These are phyloP conservation scores for Labia minor DNA, from an alignment of 2,888 invertebrate species.

Conservation along the genomic window DNA sequence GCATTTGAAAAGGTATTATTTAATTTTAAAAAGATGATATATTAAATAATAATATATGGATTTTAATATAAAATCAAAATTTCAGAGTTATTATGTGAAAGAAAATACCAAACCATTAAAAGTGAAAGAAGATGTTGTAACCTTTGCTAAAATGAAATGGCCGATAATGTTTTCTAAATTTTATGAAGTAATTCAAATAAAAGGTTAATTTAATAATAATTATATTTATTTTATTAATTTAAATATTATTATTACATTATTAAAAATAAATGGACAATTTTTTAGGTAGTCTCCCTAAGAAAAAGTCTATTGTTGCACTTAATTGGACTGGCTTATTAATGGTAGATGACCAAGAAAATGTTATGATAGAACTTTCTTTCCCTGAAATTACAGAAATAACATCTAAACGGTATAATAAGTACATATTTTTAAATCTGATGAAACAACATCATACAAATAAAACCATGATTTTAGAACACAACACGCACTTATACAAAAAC, in stretches of 20 bases:
- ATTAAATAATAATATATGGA: background rate
- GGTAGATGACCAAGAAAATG: slow-evolving; percentile 83
- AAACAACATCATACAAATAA: no score
- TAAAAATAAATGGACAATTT: background rate
- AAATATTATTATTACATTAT: background rate
- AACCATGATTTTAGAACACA: slow-evolving; percentile 34
- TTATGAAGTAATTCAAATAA: slow-evolving; percentile 75
- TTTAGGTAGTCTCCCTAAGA: slow-evolving; percentile 41
- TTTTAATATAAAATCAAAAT: background rate
- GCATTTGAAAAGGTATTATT: slow-evolving; percentile 48
- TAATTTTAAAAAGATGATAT: background rate
- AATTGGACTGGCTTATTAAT: slow-evolving; percentile 91
- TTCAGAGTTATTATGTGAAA: slow-evolving; percentile 55
- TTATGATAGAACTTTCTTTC: slow-evolving; percentile 75
- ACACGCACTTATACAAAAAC: slow-evolving; percentile 47
- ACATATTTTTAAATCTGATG: background rate
- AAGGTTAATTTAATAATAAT: no score
- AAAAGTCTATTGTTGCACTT: slow-evolving; percentile 73
- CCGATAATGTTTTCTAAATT: slow-evolving; percentile 88
- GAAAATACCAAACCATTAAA: slow-evolving; percentile 51
- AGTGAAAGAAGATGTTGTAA: slow-evolving; percentile 83
- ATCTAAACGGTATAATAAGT: background rate
- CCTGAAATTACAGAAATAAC: slow-evolving; percentile 58
- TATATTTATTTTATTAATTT: background rate
- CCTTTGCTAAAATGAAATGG: slow-evolving; percentile 86